Conservation (phyloP, 2,113 vertebrate species). For the Eptesicus fuscus region DNA sequence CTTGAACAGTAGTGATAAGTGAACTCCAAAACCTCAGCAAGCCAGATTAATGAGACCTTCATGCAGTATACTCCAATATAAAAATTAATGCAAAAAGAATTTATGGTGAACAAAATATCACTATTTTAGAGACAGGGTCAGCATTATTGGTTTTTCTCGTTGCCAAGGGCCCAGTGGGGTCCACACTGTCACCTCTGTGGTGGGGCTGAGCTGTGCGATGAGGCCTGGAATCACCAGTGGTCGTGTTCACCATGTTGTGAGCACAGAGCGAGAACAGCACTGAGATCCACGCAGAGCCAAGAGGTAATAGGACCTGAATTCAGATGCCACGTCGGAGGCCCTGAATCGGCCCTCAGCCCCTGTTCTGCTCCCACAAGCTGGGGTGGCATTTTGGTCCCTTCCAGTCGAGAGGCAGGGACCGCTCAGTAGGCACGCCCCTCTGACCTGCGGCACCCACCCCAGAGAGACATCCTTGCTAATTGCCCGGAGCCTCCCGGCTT, state of each 20-base stretch:
- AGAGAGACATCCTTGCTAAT: fast-evolving
- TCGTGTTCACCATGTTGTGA: fast-evolving
- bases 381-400: background rate
- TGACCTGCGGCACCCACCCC: fast-evolving
- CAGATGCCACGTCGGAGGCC: fast-evolving
- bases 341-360: background rate
- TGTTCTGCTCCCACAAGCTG: background rate
- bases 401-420: background rate
- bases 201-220: fast-evolving
- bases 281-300: fast-evolving
- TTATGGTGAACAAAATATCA: background rate
- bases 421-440: fast-evolving
- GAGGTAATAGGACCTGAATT: fast-evolving
- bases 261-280: background rate
- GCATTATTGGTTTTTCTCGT: too few species aligned
- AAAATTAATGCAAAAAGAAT: background rate
- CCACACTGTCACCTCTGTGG: fast-evolving
- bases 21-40: background rate
- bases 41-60: background rate
- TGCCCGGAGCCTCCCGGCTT: background rate
- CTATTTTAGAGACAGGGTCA: background rate
- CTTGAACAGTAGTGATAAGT: background rate
- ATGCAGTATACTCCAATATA: background rate
- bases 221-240: fast-evolving
- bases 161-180: fast-evolving